Evolutionary conservation across 2,888 invertebrate genomes (phyloP).

Genomic region (Polylopha cassiicola): DNA sequence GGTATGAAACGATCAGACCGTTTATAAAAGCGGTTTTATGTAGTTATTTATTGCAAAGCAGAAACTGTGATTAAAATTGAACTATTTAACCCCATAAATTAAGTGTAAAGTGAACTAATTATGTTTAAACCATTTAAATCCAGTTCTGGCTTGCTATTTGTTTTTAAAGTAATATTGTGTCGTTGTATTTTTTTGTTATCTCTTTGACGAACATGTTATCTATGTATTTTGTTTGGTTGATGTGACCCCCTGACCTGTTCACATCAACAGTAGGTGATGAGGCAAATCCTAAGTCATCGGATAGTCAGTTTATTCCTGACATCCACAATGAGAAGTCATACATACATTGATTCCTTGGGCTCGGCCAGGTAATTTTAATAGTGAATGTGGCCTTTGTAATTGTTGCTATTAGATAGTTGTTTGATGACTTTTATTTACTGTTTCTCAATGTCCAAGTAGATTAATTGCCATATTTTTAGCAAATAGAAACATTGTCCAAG

Average conservation of each 20-base stretch:
- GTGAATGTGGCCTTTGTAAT: slow-evolving; percentile 20
- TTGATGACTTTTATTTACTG: no score
- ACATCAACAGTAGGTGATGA: slow-evolving; percentile 74
- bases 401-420: slow-evolving; percentile 11
- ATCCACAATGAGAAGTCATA: slow-evolving; percentile 73
- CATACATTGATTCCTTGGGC: slow-evolving; percentile 67
- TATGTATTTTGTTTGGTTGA: slow-evolving; percentile 32
- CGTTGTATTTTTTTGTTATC: slow-evolving; percentile 23
- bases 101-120: slow-evolving; percentile 23
- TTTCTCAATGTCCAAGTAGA: no score
- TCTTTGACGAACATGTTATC: slow-evolving; percentile 24
- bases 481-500: no score
- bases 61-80: slow-evolving; percentile 34
- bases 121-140: slow-evolving; percentile 29
- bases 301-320: slow-evolving; percentile 67
- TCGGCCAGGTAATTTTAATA: slow-evolving; percentile 64
- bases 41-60: slow-evolving; percentile 26
- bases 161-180: slow-evolving; percentile 22
- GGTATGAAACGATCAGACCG: slow-evolving; percentile 1
- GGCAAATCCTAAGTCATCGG: slow-evolving; percentile 63
- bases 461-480: no score
- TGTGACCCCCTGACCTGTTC: slow-evolving; percentile 66
- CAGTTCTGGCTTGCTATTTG: slow-evolving; percentile 22
- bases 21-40: slow-evolving; percentile 26
- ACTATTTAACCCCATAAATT: slow-evolving; percentile 35